Conservation (phyloP, 2,888 invertebrate genomes). For the Cephus spinipes region DNA sequence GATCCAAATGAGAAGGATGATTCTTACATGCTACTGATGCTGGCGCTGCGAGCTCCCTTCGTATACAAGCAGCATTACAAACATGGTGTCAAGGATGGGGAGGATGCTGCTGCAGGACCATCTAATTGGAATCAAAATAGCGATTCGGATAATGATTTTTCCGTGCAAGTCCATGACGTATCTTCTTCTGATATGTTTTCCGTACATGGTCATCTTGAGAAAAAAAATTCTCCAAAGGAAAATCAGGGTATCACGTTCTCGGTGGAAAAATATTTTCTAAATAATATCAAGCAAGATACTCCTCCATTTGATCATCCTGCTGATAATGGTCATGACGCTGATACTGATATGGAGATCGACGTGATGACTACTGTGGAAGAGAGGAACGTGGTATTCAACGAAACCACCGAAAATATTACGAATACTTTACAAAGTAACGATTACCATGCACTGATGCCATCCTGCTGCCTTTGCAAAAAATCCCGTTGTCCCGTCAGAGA, state of each 20-base stretch:
- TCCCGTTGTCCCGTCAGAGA: neutral
- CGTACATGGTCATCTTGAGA: neutral
- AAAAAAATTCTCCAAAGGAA: neutral
- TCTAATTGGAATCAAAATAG: neutral
- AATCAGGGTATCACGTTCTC: neutral
- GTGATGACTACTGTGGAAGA: neutral
- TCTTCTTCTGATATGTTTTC: neutral
- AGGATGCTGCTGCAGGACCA: neutral
- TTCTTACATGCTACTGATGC: neutral
- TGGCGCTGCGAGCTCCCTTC: neutral
- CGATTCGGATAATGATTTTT: neutral
- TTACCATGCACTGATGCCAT: neutral
- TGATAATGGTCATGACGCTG: neutral
- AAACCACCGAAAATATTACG: neutral
- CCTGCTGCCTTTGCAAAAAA: neutral
- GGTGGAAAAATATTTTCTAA: neutral
- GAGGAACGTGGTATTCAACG: neutral
- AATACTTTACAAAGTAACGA: neutral
- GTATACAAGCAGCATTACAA: neutral
- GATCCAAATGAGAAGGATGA: neutral
- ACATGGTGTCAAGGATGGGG: neutral
- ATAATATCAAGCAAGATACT: neutral
- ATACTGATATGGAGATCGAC: neutral
- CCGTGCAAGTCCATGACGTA: neutral
- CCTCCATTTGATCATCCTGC: neutral